These are phyloP conservation scores for Cololabis saira DNA, from an alignment of 2,113 vertebrate genomes.

Conservation along the genomic window DNA sequence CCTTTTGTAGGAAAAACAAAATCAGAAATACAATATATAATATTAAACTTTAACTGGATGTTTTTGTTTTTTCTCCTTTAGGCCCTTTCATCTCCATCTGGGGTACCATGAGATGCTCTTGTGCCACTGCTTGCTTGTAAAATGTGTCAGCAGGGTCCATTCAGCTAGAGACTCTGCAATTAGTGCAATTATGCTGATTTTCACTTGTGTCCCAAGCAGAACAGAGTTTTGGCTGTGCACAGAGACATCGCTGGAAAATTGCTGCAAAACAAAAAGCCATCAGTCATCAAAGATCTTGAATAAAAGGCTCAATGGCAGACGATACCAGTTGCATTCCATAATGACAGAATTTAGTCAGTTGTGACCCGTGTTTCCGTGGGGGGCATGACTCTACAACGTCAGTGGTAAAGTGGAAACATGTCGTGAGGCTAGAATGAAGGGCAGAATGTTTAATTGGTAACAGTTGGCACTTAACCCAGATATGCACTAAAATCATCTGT, in stretches of 20 bases:
- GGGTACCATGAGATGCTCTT: constrained; percentile 77
- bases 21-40: no score
- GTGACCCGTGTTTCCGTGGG: constrained; percentile 51
- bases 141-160: constrained; percentile 84
- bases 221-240: constrained; percentile 73
- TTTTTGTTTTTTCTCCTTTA: constrained; percentile 52
- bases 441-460: constrained; percentile 13
- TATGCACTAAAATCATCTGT: not conserved
- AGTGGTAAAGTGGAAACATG: not conserved
- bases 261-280: constrained; percentile 78
- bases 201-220: constrained; percentile 84
- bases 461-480: no score
- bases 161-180: constrained; percentile 86
- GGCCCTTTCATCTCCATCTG: constrained; percentile 80
- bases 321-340: constrained; percentile 59
- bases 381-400: constrained; percentile 46
- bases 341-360: constrained; percentile 71
- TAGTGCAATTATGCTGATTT: constrained; percentile 90
- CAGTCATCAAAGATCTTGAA: constrained; percentile 70
- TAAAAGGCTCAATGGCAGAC: constrained; percentile 62
- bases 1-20: no score
- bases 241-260: constrained; percentile 65
- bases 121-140: constrained; percentile 74
- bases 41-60: not conserved
- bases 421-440: constrained; percentile 8